Conservation (phyloP, 2,113 vertebrate genomes). For the Nannospalax galili region DNA sequence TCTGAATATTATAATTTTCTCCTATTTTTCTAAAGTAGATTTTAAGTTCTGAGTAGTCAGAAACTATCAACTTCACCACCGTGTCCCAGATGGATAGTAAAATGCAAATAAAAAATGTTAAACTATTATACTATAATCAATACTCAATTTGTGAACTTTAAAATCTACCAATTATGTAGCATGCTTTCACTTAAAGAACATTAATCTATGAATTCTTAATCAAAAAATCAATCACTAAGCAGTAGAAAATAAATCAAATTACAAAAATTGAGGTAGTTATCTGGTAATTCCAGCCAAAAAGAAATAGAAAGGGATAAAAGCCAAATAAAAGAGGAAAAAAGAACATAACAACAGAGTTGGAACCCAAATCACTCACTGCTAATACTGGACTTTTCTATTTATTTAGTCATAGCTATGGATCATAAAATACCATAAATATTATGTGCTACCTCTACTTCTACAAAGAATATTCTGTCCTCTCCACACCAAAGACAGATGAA, state of each 20-base stretch:
- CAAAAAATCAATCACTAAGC: constrained; percentile 57
- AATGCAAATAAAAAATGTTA: constrained; percentile 5
- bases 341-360: background rate
- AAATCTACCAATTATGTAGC: constrained; percentile 33
- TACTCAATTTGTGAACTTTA: constrained; percentile 34
- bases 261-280: background rate
- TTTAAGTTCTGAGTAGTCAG: constrained; percentile 47
- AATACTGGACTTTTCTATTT: background rate
- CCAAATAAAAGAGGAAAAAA: background rate
- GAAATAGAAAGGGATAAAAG: constrained; percentile 28
- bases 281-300: background rate
- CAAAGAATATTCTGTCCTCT: constrained; percentile 1
- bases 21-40: constrained; percentile 33
- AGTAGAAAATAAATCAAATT: constrained; percentile 52
- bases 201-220: constrained; percentile 60
- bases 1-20: background rate
- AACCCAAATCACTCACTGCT: background rate
- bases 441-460: background rate
- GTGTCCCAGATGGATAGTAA: background rate
- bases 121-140: constrained; percentile 55
- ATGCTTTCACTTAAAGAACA: constrained; percentile 55
- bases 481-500: background rate
- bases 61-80: constrained; percentile 27
- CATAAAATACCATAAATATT: constrained; percentile 16
- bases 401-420: background rate